These are phyloP conservation scores for Thunnus albacares DNA, from an alignment of 2,797 vertebrate genomes.

Conservation along the genomic window DNA sequence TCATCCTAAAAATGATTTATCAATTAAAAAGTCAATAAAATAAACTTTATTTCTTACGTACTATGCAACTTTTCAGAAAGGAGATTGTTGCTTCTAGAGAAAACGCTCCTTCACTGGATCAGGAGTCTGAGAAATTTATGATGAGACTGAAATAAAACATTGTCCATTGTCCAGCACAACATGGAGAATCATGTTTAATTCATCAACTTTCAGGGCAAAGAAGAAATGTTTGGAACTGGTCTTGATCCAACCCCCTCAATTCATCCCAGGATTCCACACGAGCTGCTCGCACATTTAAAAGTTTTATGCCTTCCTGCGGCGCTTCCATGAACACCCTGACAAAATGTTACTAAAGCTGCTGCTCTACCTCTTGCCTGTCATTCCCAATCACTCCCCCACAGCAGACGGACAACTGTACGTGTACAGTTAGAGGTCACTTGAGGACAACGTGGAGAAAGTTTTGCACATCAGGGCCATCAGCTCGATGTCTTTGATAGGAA, in stretches of 20 bases:
- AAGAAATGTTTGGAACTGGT: constrained; percentile 12
- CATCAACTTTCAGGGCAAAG: neutral
- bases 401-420: constrained; percentile 30
- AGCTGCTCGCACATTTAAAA: constrained; percentile 39
- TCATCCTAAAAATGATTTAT: neutral
- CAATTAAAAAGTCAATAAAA: neutral
- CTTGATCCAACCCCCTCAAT: constrained; percentile 2
- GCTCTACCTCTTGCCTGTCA: constrained; percentile 40
- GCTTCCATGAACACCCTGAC: neutral
- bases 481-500: neutral
- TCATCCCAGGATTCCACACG: neutral
- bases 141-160: neutral
- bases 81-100: neutral
- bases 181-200: constrained; percentile 19
- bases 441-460: constrained; percentile 1
- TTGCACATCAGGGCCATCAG: neutral
- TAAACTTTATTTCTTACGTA: neutral
- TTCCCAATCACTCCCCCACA: constrained; percentile 19
- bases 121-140: neutral
- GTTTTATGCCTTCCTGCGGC: constrained; percentile 35
- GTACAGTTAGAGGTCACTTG: constrained; percentile 32
- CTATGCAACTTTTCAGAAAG: neutral
- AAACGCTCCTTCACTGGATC: neutral
- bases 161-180: neutral
- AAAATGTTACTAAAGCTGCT: constrained; percentile 52